Evolutionary conservation across 1,140 invertebrate genomes (phyloP).

Genomic region (Ostrea edulis): DNA sequence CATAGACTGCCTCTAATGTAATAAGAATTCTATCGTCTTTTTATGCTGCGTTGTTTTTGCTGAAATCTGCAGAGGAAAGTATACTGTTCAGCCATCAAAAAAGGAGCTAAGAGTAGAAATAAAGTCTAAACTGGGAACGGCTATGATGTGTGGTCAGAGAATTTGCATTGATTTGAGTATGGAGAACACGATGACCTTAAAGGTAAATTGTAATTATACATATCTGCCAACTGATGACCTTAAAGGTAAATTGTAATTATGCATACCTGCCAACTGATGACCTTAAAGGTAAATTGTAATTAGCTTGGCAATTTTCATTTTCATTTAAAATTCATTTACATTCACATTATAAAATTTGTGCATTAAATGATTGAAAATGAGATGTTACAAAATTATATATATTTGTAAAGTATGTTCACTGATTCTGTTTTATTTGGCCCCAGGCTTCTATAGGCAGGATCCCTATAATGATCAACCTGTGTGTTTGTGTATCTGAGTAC

Average conservation of each 20-base stretch:
- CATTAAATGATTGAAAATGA: too few species aligned
- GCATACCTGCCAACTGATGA: slow-evolving; percentile 47
- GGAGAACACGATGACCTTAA: slow-evolving; percentile 62
- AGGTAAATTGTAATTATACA: slow-evolving; percentile 37
- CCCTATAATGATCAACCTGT: too few species aligned
- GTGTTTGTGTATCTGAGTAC: too few species aligned
- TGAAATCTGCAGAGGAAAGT: slow-evolving; percentile 5
- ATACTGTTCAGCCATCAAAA: neutral
- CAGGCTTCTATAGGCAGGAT: too few species aligned
- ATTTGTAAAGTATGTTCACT: too few species aligned
- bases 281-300: slow-evolving; percentile 51
- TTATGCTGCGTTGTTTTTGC: neutral
- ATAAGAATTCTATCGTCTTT: neutral
- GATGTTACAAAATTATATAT: too few species aligned
- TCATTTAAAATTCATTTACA: too few species aligned
- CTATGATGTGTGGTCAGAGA: slow-evolving; percentile 56
- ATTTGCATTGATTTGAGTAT: slow-evolving; percentile 66
- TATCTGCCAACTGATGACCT: slow-evolving; percentile 52
- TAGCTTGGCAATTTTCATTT: too few species aligned
- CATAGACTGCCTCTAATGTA: neutral
- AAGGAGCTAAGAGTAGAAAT: slow-evolving; percentile 41
- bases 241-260: slow-evolving; percentile 48
- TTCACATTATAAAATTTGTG: too few species aligned
- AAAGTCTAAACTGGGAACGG: slow-evolving; percentile 44
- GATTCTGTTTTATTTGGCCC: too few species aligned